These are phyloP conservation scores for Pomacea canaliculata DNA, from an alignment of 2,888 invertebrate genomes.

Conservation along the genomic window DNA sequence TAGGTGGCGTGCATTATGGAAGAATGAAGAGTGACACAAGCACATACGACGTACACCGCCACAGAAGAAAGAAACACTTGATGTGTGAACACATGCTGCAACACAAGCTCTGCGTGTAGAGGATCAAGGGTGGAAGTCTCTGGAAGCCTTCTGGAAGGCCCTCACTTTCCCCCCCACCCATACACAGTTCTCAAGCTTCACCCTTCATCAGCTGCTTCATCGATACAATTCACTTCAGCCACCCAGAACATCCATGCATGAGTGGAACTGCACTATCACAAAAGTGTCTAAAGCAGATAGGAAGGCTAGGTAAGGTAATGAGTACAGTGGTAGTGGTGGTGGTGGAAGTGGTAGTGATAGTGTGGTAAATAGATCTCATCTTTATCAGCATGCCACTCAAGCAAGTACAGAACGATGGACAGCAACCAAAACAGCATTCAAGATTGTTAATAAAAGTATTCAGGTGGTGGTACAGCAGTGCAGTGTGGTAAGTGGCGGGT, in stretches of 20 bases:
- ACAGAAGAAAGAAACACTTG: not conserved
- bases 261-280: slow-evolving; percentile 5
- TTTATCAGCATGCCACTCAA: too few relatives aligned
- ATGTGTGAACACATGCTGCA: not conserved
- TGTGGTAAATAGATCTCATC: too few relatives aligned
- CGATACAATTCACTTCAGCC: not conserved
- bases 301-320: slow-evolving; percentile 3
- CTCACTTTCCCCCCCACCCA: not conserved
- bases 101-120: not conserved
- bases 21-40: slow-evolving; percentile 1
- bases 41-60: slow-evolving; percentile 1
- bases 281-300: slow-evolving; percentile 2
- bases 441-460: not conserved
- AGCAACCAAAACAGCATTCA: not conserved
- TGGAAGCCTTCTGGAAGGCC: not conserved
- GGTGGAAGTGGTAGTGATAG: not conserved
- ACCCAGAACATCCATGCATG: not conserved
- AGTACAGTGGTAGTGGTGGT: slow-evolving; percentile 14
- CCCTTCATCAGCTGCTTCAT: not conserved
- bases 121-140: not conserved
- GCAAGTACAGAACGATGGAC: too few relatives aligned
- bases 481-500: not conserved
- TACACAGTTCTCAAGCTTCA: not conserved
- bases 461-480: slow-evolving; percentile 3
- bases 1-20: not conserved